phyloP scores from a whole-genome alignment of 1,140 invertebrate genomes.

The Nasonia longicornis region DNA sequence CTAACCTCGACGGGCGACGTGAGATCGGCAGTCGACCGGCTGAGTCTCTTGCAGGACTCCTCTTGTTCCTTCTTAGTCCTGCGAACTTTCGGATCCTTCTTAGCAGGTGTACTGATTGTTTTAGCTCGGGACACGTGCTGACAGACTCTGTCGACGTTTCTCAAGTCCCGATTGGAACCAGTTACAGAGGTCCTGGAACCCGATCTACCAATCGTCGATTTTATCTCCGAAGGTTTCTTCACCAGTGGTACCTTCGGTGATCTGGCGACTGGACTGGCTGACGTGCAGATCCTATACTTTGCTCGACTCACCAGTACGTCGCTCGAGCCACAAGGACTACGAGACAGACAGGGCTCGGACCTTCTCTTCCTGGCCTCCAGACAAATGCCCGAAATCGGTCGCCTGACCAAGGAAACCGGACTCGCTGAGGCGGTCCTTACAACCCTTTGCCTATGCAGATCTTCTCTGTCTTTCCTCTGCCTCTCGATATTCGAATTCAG shows the following conservation, averaged over 20 bases:
- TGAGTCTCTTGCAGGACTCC: slow-evolving; percentile 58
- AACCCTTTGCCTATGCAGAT: slow-evolving; percentile 54
- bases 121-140: slow-evolving; percentile 21
- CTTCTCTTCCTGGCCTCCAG: slow-evolving; percentile 50
- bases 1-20: slow-evolving; percentile 73
- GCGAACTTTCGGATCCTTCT: slow-evolving; percentile 51
- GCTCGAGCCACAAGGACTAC: slow-evolving; percentile 22
- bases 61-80: slow-evolving; percentile 58
- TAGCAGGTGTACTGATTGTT: slow-evolving; percentile 28
- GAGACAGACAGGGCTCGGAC: slow-evolving; percentile 52
- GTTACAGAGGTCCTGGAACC: slow-evolving; percentile 37
- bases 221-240: slow-evolving; percentile 46
- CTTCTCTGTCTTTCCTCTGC: slow-evolving; percentile 66
- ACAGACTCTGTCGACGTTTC: slow-evolving; percentile 29
- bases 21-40: slow-evolving; percentile 68
- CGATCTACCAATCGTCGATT: slow-evolving; percentile 35
- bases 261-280: slow-evolving; percentile 49
- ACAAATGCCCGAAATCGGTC: slow-evolving; percentile 27
- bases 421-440: slow-evolving; percentile 62
- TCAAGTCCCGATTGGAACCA: slow-evolving; percentile 19
- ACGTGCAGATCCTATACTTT: slow-evolving; percentile 42
- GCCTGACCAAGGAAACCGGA: slow-evolving; percentile 44
- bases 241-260: slow-evolving; percentile 38
- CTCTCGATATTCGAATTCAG: slow-evolving; percentile 72
- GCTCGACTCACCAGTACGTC: slow-evolving; percentile 15